A percentile compares a stretch with the other conserved stretches of the same genome.
phyloP scores from a whole-genome alignment of 1,140 invertebrate species.

The Ostrea denselamellosa region DNA sequence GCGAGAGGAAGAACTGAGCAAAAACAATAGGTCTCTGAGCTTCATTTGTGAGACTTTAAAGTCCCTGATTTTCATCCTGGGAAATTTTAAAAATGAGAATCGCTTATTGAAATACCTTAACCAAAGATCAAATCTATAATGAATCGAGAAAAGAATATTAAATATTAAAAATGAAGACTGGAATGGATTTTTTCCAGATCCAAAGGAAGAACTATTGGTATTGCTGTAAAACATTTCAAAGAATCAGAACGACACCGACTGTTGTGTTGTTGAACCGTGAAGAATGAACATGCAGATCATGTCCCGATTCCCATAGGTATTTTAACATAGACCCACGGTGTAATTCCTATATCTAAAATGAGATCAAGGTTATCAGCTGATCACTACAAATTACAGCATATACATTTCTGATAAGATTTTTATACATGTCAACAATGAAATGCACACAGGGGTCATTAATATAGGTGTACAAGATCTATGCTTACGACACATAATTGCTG shows the following conservation, averaged over 20 bases:
- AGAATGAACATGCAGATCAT: neutral
- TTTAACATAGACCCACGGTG: neutral
- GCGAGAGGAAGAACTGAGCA: no score
- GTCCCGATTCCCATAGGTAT: neutral
- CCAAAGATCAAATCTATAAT: no score
- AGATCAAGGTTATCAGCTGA: slow-evolving; percentile 18
- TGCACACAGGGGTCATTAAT: slow-evolving; percentile 35
- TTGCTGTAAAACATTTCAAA: no score
- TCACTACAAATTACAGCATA: slow-evolving; percentile 24
- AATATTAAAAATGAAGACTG: no score
- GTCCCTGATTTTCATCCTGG: no score
- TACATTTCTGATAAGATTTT: slow-evolving; percentile 32
- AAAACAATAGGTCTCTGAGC: no score
- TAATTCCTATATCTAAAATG: slow-evolving; percentile 20
- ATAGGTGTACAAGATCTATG: slow-evolving; percentile 1
- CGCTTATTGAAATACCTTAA: no score
- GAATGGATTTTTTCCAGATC: no score
- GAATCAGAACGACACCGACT: neutral
- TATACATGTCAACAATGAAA: slow-evolving; percentile 36
- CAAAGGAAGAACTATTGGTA: no score
- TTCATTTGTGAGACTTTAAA: no score
- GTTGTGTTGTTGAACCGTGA: neutral
- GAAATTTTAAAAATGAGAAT: no score
- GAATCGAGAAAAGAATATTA: no score
- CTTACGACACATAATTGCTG: slow-evolving; percentile 20